A percentile compares a stretch with the other conserved stretches of the same genome.
Evolutionary conservation across 2,888 invertebrate species (phyloP).

Genomic region (Thalpophila matura): DNA sequence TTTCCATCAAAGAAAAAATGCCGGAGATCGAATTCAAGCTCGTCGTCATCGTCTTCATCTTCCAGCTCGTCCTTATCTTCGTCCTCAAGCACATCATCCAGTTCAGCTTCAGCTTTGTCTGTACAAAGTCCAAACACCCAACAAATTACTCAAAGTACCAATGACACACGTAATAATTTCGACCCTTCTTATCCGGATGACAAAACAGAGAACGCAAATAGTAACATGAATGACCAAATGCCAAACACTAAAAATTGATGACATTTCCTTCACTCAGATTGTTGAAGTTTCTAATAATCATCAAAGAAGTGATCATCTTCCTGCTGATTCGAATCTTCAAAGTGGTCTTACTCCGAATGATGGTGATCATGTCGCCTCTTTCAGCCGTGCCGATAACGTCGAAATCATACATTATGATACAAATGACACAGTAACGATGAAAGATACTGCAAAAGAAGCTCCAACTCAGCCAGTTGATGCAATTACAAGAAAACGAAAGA

Average conservation of each 20-base stretch:
- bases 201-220: background rate
- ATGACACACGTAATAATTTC: slow-evolving; percentile 2
- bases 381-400: too few relatives aligned
- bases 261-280: slow-evolving; percentile 26
- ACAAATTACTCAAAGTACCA: slow-evolving; percentile 12
- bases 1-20: slow-evolving; percentile 29
- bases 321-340: too few relatives aligned
- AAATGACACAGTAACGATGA: too few relatives aligned
- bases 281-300: slow-evolving; percentile 22
- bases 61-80: slow-evolving; percentile 22
- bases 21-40: slow-evolving; percentile 28
- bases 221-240: slow-evolving; percentile 6
- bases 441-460: too few relatives aligned
- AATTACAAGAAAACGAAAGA: too few relatives aligned
- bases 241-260: slow-evolving; percentile 3
- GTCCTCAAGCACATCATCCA: slow-evolving; percentile 16
- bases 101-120: slow-evolving; percentile 11
- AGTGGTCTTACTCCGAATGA: too few relatives aligned
- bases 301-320: slow-evolving; percentile 17
- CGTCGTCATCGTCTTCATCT: too few relatives aligned
- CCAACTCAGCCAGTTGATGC: too few relatives aligned
- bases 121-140: background rate
- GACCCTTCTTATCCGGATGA: slow-evolving; percentile 7
- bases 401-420: too few relatives aligned
- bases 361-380: too few relatives aligned